These are phyloP conservation scores for Bufo gargarizans DNA, from an alignment of 2,113 vertebrate species.

Conservation along the genomic window DNA sequence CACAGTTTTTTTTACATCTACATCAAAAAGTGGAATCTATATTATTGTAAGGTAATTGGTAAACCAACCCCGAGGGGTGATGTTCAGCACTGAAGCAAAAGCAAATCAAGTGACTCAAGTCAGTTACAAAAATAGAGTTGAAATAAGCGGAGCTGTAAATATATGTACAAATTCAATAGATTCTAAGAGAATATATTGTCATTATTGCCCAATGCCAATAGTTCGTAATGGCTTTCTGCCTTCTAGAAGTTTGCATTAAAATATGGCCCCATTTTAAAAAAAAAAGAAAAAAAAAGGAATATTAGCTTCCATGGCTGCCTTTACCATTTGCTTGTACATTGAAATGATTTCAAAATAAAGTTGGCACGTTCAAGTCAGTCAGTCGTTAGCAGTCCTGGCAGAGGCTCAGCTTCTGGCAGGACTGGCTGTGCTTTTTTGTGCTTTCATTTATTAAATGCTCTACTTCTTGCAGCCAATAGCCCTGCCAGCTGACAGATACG, in stretches of 20 bases:
- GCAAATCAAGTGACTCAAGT: not conserved
- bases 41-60: not conserved
- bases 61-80: not conserved
- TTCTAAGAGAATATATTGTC: slow-evolving; percentile 12
- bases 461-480: slow-evolving; percentile 58
- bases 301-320: slow-evolving; percentile 16
- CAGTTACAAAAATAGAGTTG: not conserved
- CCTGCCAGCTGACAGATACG: slow-evolving; percentile 48
- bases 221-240: not conserved
- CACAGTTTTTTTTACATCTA: not conserved
- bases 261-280: not conserved
- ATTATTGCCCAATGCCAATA: not conserved
- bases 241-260: slow-evolving; percentile 16
- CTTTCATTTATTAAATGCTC: slow-evolving; percentile 56
- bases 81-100: not conserved
- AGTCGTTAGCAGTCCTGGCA: not conserved
- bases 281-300: not conserved
- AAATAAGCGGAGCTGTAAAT: not conserved
- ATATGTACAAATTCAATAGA: not conserved
- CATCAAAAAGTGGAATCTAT: not conserved
- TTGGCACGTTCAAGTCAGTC: slow-evolving; percentile 2
- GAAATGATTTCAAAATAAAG: slow-evolving; percentile 45
- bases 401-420: slow-evolving; percentile 37
- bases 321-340: slow-evolving; percentile 29
- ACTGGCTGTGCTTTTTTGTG: slow-evolving; percentile 56